Evolutionary conservation across 2,797 vertebrate species (phyloP), one percentile per base, ranked within the genome.

Genomic region (Harpagifer antarcticus): DNA sequence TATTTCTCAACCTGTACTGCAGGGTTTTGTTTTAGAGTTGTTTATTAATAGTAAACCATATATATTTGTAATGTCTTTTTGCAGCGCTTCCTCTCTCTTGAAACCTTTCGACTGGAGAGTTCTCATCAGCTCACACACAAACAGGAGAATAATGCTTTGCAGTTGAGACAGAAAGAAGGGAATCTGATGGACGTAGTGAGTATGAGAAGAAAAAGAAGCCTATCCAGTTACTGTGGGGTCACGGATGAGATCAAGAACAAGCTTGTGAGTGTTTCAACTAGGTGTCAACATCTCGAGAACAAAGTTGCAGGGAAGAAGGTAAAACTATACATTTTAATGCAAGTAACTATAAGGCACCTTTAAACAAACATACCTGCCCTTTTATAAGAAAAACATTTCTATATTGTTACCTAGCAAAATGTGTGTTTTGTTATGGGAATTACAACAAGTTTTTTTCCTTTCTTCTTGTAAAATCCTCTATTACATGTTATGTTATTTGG

Each of bases 51-150:
- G 4, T 40, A 19, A 48, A 59, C 56, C 14, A 3, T 19, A 57
- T 20, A 58, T 53, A 14, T n/a, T 0, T 62, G 6, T 1, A 27
- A 4, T 66, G 27, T 77, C 3, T 93, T 78, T 79, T 70, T 79
- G 27, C 91, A 98, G 97, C 96, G 90, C 94, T 95, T 97, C 74
- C 85, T 94, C 79, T 88, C 84, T 6, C 91, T 97, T 68, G 93
- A 96, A 92, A 94, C 92, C 9, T 77, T 90, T 50, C 93, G 78
- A 37, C 92, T 95, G 67, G 91, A 94, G 74, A 86, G 76, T 61
- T 86, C 40, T 40, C 76, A 82, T 77, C 88, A 93, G 57, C 85
- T 93, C 82, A 72, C 52, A 55, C 79, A 89, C 47, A 95, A 91
- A 75, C 91, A 95, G 31, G 93, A 91, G 81, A 93, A 94, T 90